Conservation (phyloP, 2,888 invertebrate genomes). For the Cancer borealis region DNA sequence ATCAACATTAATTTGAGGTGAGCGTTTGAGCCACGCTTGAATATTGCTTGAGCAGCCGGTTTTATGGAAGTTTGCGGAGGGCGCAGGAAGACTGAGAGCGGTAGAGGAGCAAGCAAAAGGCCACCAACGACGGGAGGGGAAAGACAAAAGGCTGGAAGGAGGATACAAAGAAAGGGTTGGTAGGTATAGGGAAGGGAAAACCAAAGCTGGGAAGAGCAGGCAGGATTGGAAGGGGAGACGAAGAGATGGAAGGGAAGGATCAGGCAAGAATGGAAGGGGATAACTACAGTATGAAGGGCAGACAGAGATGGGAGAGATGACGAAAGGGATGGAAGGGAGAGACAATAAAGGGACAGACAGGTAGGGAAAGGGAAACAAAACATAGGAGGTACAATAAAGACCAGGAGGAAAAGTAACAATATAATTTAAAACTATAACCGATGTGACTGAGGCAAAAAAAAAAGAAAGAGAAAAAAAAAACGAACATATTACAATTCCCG, state of each 20-base stretch:
- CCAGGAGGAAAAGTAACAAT: too few species aligned
- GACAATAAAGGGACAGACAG: neutral
- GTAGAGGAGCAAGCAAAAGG: neutral
- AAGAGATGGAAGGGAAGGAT: neutral
- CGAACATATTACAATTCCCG: too few species aligned
- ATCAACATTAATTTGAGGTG: constrained; percentile 4
- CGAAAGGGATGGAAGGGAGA: neutral
- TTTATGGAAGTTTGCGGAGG: neutral
- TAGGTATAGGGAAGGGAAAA: too few species aligned
- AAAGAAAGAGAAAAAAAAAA: neutral
- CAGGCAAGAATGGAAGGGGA: neutral
- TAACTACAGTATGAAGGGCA: neutral
- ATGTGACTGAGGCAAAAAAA: neutral
- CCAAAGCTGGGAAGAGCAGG: neutral
- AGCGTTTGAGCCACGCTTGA: neutral
- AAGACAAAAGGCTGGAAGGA: neutral
- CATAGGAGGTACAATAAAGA: too few species aligned
- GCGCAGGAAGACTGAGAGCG: neutral
- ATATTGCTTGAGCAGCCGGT: neutral
- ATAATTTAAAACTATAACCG: neutral
- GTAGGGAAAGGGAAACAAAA: neutral
- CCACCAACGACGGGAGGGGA: neutral
- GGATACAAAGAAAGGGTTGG: neutral
- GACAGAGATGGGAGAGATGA: neutral
- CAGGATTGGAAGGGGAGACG: neutral